Base-by-base conservation (phyloP, 1,140 invertebrate species). In the Caenorhabditis briggsae region DNA sequence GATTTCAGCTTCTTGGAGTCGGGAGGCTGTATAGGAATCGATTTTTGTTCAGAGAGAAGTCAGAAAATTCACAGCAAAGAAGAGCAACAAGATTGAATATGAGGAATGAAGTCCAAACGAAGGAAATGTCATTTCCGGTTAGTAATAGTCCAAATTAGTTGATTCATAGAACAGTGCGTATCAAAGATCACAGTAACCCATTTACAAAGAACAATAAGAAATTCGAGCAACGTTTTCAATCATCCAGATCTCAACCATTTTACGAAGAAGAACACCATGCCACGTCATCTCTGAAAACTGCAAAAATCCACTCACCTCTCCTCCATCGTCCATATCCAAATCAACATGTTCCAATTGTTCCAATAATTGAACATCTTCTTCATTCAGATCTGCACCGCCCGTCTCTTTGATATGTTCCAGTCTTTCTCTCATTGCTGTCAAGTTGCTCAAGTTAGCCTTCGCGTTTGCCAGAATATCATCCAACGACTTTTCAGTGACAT, bases 391-490 rank as follows among this genome's bases (percentile, higher is more conserved):
- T 56, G 84, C 20, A 74, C 65, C 61, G 18, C 84, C 84, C 2
- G 70, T 78, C 23, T 78, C 70, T 41, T 50, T 78, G 33, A 78
- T 78, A 78, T 78, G 70, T 41, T 85, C 84, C 0, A 85, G 84
- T 11, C 64, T 64, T 65, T 85, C 84, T 43, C 84, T 18, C 84
- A 85, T 85, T 11, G 84, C 84, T n/a, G 84, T 85, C 65, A 85
- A 53, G 46, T 85, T 85, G 14, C 84, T 53, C 6, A 58, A 41
- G 23, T 78, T 78, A 14, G 70, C 70, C 50, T 23, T 78, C 5
- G 70, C 70, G 12, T 78, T 78, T 23, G 43, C 70, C n/a, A 55
- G 23, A 74, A 64, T 53, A 56, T 70, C 84, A 53, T 55, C 48
- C 65, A 65, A 56, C 25, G 84, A 78, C 33, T 74, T 55, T 25